A percentile compares a stretch with the other conserved stretches of the same genome.
Evolutionary conservation across 2,113 vertebrate genomes (phyloP).

Genomic region (Rallus limicola): DNA sequence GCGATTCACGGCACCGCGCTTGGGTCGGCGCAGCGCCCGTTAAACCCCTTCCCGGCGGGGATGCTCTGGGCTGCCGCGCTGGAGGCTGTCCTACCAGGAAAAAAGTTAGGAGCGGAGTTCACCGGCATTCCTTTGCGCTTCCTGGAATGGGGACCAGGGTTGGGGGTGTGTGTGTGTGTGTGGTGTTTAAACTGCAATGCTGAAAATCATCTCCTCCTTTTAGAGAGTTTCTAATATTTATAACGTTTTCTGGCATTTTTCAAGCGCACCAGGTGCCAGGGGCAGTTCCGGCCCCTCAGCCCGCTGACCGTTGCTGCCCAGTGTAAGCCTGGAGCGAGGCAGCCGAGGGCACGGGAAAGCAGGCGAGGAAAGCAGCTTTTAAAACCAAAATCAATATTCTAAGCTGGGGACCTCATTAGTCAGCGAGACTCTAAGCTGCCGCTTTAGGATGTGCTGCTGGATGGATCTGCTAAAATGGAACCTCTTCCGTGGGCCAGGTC

Average conservation of each 20-base stretch:
- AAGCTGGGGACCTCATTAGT: neutral
- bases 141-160: fast-evolving
- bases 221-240: neutral
- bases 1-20: neutral
- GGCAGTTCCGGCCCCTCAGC: neutral
- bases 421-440: neutral
- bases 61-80: neutral
- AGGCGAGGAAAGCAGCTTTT: neutral
- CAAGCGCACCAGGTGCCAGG: neutral
- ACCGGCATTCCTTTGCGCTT: neutral
- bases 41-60: too few relatives aligned
- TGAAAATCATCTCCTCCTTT: neutral
- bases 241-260: neutral
- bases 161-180: too few relatives aligned
- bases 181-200: neutral
- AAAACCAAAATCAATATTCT: neutral
- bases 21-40: fast-evolving
- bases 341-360: neutral
- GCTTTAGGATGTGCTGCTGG: neutral
- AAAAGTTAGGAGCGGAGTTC: neutral
- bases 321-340: neutral
- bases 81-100: fast-evolving
- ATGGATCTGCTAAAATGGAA: constrained; percentile 7
- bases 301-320: neutral
- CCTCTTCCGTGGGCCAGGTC: neutral